Evolutionary conservation across 2,113 vertebrate genomes (phyloP), one percentile per base, ranked within the genome.

Genomic region (Peromyscus polionotus): DNA sequence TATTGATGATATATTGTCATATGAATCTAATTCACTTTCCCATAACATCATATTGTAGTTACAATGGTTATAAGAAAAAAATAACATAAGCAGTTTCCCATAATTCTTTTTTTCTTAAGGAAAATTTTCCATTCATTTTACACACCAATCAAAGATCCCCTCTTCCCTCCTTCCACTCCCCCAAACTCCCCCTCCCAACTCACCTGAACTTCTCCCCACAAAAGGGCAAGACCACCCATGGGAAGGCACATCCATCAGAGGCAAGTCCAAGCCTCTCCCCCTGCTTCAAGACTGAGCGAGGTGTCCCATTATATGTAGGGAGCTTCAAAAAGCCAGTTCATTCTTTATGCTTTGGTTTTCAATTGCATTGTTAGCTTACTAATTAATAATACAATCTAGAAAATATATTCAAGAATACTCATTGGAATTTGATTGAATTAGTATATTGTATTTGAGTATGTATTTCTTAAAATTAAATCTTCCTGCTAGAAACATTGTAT

Each of bases 331-430:
- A 51, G 51, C 10, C 10, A 51, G 51, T 8, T 51, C 51, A 51
- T 90, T 95, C 31, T 87, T 68, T 59, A 33, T 65, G 54, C 20
- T 59, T 94, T 93, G 28, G 51, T 84, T 19, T 42, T 88, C 54
- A 61, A 72, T 42, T 39, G 31, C 95, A 89, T 3, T 93, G 24
- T 48, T 17, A 0, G 10, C 28, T 88, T 95, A 22, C 3, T 77
- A 94, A 72, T 91, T 81, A 84, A 33, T 88, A 84, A 88, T 75
- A 80, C 7, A 96, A 42, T 48, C 31, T 86, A 91, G 39, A 88
- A 91, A 93, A 86, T 1, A 13, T 73, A 42, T 16, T 80, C 36
- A 63, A 10, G 31, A 22, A 84, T 51, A 65, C 2, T 95, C 48
- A 95, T 0, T 90, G 33, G 20, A 94, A 88, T 91, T 87, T 94